These are phyloP conservation scores for Drosophila sordidula DNA, from an alignment of 2,888 invertebrate genomes.

Conservation along the genomic window DNA sequence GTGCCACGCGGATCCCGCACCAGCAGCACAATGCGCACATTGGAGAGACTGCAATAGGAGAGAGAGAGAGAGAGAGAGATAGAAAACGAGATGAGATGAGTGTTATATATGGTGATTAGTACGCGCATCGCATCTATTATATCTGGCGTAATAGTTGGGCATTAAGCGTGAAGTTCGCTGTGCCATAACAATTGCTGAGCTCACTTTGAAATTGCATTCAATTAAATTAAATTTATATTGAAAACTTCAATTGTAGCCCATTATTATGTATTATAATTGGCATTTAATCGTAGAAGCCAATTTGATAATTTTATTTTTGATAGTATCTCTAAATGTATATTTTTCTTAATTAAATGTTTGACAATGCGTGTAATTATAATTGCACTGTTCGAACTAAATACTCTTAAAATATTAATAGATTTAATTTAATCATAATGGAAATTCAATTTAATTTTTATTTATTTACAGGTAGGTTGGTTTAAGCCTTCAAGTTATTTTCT, in stretches of 20 bases:
- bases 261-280: slow-evolving; percentile 15
- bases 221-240: slow-evolving; percentile 54
- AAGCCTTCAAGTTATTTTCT: too few species aligned
- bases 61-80: slow-evolving; percentile 1
- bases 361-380: background rate
- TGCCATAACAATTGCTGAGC: slow-evolving; percentile 55
- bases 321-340: slow-evolving; percentile 1
- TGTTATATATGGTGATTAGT: slow-evolving; percentile 16
- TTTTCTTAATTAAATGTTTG: slow-evolving; percentile 5
- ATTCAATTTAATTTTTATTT: too few species aligned
- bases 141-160: slow-evolving; percentile 65
- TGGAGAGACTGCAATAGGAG: slow-evolving; percentile 86
- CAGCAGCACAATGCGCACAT: slow-evolving; percentile 91
- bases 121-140: slow-evolving; percentile 9
- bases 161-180: slow-evolving; percentile 65
- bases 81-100: background rate
- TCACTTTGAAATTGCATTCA: slow-evolving; percentile 56
- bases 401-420: too few species aligned
- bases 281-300: slow-evolving; percentile 21
- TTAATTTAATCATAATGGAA: too few species aligned
- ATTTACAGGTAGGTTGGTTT: too few species aligned
- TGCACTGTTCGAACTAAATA: background rate
- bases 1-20: slow-evolving; percentile 95
- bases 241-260: slow-evolving; percentile 32
- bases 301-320: slow-evolving; percentile 16